Base-by-base conservation (phyloP, 2,888 invertebrate species). In the Ophraella communa region DNA sequence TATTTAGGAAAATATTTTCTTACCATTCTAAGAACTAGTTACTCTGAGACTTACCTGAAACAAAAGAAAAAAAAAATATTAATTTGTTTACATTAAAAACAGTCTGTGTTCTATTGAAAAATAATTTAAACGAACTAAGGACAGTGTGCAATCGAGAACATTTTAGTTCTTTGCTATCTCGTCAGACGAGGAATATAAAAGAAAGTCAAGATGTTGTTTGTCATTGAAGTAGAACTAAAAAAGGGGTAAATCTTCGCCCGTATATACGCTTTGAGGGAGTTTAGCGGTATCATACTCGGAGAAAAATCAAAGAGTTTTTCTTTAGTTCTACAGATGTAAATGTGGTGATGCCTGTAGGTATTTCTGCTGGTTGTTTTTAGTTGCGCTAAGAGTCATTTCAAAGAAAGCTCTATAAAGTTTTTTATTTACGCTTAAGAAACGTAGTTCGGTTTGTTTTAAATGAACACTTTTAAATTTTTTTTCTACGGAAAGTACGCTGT, bases 201-300 rank as follows among this genome's bases (percentile, higher is more conserved):
- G 27, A 45, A 56, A 56, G 56, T 56, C 56, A 45, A 56, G 56
- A 56, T 56, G 56, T 56, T 56, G 24, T 45, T 44, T 56, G 45
- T 33, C 44, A 27, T 24, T 51, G 24, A 51, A 51, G 45, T 30
- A 45, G 30, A 56, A 56, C 56, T n/a, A n/a, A 55, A 55, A 55
- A 55, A 55, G 44, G 54, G 54, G 21, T 54, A 54, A 39, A 54
- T 39, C 55, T 44, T 44, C 44, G 33, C 56, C 44, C 44, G 30
- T 56, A 56, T n/a, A n/a, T 45, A 45, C 30, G 30, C 56, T 56
- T 56, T 56, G 56, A 56, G 27, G 8, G 49, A 51, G 49, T 47
- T 47, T 47, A 23, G 42, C 44, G 55, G 44, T 55, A 55, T 55
- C 23, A 24, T 55, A 39, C 55, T 55, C 23, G 39, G 21, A 55